A percentile compares a stretch with the other conserved stretches of the same genome.
Evolutionary conservation across 2,113 vertebrate genomes (phyloP).

Genomic region (Gnathonemus longibarbis): DNA sequence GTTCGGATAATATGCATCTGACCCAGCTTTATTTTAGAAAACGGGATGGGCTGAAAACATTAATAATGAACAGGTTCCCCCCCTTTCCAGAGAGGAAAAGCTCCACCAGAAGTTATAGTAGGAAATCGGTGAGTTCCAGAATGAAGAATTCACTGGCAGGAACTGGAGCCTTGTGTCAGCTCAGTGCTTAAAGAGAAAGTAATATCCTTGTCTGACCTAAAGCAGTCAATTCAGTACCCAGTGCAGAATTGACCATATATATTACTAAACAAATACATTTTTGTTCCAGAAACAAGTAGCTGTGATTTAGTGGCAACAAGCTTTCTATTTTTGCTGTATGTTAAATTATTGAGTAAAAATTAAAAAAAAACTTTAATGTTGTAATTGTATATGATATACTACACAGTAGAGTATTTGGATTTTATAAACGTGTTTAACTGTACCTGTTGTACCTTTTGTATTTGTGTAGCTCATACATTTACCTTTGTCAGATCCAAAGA

Average conservation of each 20-base stretch:
- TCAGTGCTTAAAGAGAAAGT: not conserved
- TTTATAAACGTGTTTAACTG: not conserved
- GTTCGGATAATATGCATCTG: constrained; percentile 55
- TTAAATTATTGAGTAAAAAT: not conserved
- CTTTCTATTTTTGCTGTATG: not conserved
- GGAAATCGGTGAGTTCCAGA: constrained; percentile 50
- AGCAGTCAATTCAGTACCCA: not conserved
- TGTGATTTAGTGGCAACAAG: not conserved
- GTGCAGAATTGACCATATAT: not conserved
- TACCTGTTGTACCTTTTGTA: not conserved
- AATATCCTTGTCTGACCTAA: not conserved
- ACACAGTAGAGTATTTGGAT: not conserved
- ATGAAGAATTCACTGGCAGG: constrained; percentile 49
- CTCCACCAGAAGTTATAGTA: constrained; percentile 40
- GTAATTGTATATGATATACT: not conserved
- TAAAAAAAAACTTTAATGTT: not conserved
- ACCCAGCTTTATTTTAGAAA: constrained; percentile 31
- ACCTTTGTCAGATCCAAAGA: not conserved
- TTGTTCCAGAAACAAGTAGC: constrained; percentile 32
- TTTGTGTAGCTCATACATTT: not conserved
- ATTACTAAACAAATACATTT: not conserved
- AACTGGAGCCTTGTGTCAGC: constrained; percentile 27
- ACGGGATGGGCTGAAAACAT: constrained; percentile 41
- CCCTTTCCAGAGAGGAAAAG: constrained; percentile 46
- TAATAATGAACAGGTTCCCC: constrained; percentile 58